phyloP scores from a whole-genome alignment of 2,797 vertebrate species.

The Hippocampus kuda region DNA sequence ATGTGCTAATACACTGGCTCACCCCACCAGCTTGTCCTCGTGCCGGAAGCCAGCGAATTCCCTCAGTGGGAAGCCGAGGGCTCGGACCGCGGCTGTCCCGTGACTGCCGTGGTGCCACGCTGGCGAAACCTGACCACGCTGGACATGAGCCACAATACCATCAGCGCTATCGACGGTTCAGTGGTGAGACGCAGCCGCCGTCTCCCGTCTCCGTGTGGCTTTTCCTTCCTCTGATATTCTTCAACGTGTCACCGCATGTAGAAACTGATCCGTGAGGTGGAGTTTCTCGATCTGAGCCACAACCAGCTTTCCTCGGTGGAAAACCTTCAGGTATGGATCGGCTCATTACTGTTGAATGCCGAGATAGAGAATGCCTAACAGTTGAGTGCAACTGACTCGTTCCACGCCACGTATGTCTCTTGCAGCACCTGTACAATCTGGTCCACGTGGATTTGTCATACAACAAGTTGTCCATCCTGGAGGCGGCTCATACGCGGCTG shows the following conservation, averaged over 20 bases:
- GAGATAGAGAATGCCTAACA: neutral
- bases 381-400: neutral
- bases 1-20: neutral
- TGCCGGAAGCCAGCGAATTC: slow-evolving; percentile 87
- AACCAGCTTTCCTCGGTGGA: slow-evolving; percentile 82
- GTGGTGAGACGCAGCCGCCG: slow-evolving; percentile 51
- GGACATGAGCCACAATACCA: slow-evolving; percentile 91
- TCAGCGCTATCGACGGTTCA: slow-evolving; percentile 80
- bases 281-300: slow-evolving; percentile 92
- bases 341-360: too few relatives aligned
- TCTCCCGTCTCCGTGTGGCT: neutral
- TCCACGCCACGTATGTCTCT: slow-evolving; percentile 6
- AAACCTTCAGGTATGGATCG: slow-evolving; percentile 79
- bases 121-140: slow-evolving; percentile 89
- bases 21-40: slow-evolving; percentile 75
- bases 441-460: slow-evolving; percentile 93
- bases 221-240: neutral
- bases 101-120: slow-evolving; percentile 83
- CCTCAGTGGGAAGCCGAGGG: slow-evolving; percentile 92
- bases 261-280: slow-evolving; percentile 91
- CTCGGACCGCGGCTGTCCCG: slow-evolving; percentile 65
- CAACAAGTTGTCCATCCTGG: slow-evolving; percentile 77
- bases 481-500: slow-evolving; percentile 85
- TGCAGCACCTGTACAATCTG: slow-evolving; percentile 92
- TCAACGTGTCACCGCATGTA: slow-evolving; percentile 30